A percentile compares a stretch with the other conserved stretches of the same genome.
phyloP scores from a whole-genome alignment of 2,888 invertebrate genomes.

The Geotrupes spiniger region DNA sequence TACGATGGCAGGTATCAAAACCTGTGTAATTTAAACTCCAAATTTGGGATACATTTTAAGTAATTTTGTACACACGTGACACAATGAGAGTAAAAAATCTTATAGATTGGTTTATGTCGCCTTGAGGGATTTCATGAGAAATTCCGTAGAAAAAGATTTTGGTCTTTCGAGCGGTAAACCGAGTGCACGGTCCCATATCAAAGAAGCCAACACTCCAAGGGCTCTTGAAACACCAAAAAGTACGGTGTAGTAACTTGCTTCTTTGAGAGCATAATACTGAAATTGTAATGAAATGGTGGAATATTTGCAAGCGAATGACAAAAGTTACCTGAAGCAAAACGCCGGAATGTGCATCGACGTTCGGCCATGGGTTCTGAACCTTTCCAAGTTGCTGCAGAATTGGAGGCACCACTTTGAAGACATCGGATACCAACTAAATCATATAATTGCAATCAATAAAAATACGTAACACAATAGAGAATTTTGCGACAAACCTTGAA shows the following conservation, averaged over 20 bases:
- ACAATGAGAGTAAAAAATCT: too few relatives aligned
- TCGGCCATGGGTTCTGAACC: constrained; percentile 95
- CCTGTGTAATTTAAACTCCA: too few relatives aligned
- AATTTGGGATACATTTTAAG: too few relatives aligned
- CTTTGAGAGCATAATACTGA: constrained; percentile 82
- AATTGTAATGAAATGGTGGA: too few relatives aligned
- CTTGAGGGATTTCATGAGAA: constrained; percentile 12
- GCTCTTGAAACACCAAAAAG: constrained; percentile 86
- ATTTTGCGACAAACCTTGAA: constrained; percentile 59
- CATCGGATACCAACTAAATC: constrained; percentile 79
- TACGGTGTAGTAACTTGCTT: constrained; percentile 90
- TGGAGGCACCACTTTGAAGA: constrained; percentile 91
- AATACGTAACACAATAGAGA: too few relatives aligned
- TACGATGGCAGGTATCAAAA: too few relatives aligned
- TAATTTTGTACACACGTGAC: too few relatives aligned
- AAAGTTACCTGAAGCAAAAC: too few relatives aligned
- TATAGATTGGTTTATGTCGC: too few relatives aligned
- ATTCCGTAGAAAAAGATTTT: constrained; percentile 68
- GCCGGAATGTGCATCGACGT: constrained; percentile 89
- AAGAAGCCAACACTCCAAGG: constrained; percentile 73
- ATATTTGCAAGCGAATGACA: constrained; percentile 59
- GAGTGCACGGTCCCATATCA: constrained; percentile 81
- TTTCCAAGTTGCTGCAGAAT: constrained; percentile 91
- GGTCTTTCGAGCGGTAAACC: constrained; percentile 81
- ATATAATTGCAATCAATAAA: constrained; percentile 36